These are phyloP conservation scores for Colaptes auratus DNA, from an alignment of 2,113 vertebrate genomes.

Conservation along the genomic window DNA sequence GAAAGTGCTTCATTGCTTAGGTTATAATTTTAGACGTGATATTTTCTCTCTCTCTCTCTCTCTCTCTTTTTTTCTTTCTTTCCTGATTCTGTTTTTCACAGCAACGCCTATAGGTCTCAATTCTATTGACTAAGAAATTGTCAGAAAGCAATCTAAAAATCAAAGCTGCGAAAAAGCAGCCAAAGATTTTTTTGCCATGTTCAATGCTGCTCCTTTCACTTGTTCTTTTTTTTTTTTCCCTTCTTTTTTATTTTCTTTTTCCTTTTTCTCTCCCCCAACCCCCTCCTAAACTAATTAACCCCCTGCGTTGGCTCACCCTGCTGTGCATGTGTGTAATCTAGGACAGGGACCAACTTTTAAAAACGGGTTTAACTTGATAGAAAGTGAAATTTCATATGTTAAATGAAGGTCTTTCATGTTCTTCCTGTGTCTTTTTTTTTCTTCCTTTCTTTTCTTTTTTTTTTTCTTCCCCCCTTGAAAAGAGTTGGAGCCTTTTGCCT, in stretches of 20 bases:
- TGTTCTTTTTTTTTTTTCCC: background rate
- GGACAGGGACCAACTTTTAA: slow-evolving; percentile 33
- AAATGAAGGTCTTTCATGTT: slow-evolving; percentile 23
- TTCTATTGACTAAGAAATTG: background rate
- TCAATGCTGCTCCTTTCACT: slow-evolving; percentile 19
- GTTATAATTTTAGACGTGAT: background rate
- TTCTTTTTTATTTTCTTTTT: background rate
- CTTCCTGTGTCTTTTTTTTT: background rate
- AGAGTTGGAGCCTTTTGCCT: slow-evolving; percentile 14
- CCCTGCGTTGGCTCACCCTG: background rate
- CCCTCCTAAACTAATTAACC: slow-evolving; percentile 12
- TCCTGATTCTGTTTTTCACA: background rate
- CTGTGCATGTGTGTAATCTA: slow-evolving; percentile 32
- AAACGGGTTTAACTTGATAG: slow-evolving; percentile 36
- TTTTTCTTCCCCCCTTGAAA: background rate
- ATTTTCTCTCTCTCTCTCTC: background rate
- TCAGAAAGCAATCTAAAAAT: background rate
- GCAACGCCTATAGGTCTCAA: background rate
- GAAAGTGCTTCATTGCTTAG: background rate
- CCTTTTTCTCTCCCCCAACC: background rate
- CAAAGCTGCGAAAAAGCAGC: slow-evolving; percentile 15
- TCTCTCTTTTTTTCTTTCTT: background rate
- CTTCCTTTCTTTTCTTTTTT: background rate
- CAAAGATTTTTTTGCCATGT: background rate
- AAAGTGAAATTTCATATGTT: slow-evolving; percentile 21